A percentile compares a stretch with the other conserved stretches of the same genome.
Conservation (phyloP, 2,797 vertebrate genomes). For the Acrocephalus scirpaceus region DNA sequence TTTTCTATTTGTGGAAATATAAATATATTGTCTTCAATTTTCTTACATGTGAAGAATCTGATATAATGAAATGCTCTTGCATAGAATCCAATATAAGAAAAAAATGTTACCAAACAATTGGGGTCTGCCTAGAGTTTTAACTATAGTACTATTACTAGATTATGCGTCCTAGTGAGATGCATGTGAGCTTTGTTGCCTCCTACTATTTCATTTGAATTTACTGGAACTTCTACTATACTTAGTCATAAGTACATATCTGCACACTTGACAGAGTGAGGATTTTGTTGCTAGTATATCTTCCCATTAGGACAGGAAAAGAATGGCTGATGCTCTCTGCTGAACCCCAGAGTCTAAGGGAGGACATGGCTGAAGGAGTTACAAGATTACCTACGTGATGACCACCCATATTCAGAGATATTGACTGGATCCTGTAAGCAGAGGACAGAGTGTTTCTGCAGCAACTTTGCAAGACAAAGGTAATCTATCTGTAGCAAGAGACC, state of each 20-base stretch:
- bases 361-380: accelerated
- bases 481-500: neutral
- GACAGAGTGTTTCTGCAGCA: neutral
- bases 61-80: neutral
- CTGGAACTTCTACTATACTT: neutral
- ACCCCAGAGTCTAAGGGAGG: neutral
- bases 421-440: neutral
- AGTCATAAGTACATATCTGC: neutral
- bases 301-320: neutral
- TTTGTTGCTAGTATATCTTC: neutral
- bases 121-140: neutral
- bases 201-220: neutral
- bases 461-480: neutral
- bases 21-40: neutral
- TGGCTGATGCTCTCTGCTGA: neutral
- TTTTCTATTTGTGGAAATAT: neutral
- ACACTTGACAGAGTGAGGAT: neutral
- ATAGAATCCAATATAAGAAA: neutral
- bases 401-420: neutral
- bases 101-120: neutral
- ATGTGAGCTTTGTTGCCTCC: neutral
- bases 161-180: accelerated
- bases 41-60: neutral
- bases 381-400: neutral
- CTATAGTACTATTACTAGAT: neutral